These are phyloP conservation scores for Chloropsis cyanopogon DNA, from an alignment of 2,113 vertebrate species.

Conservation along the genomic window DNA sequence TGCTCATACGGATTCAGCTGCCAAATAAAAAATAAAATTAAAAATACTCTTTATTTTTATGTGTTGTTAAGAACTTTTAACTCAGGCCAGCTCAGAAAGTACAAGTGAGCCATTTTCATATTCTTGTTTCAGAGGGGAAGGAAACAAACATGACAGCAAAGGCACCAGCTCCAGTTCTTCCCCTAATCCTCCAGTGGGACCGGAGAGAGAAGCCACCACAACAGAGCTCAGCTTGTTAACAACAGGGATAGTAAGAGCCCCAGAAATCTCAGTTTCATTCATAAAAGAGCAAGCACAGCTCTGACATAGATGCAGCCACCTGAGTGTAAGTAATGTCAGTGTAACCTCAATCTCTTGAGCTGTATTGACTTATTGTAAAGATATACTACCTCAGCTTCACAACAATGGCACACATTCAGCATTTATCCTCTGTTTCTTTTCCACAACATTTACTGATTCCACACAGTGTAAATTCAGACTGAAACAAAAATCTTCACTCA, in stretches of 20 bases:
- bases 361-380: not conserved
- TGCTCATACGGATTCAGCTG: not conserved
- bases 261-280: not conserved
- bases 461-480: not conserved
- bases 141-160: not conserved
- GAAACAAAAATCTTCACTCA: not conserved
- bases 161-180: not conserved
- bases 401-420: not conserved
- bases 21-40: not conserved
- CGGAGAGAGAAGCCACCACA: not conserved
- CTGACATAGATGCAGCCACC: not conserved
- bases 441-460: not conserved
- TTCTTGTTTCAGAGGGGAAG: not conserved
- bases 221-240: not conserved
- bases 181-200: not conserved
- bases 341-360: not conserved
- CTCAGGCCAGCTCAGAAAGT: not conserved
- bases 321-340: not conserved
- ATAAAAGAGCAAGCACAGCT: rapidly evolving
- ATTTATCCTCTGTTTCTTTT: not conserved
- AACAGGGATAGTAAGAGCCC: not conserved
- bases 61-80: not conserved
- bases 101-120: not conserved
- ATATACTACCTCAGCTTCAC: not conserved
- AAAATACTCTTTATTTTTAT: not conserved